Percentiles rank a stretch among this genome's conserved stretches.
Evolutionary conservation across 2,888 invertebrate species (phyloP).

Genomic region (Ophioninae sp.): DNA sequence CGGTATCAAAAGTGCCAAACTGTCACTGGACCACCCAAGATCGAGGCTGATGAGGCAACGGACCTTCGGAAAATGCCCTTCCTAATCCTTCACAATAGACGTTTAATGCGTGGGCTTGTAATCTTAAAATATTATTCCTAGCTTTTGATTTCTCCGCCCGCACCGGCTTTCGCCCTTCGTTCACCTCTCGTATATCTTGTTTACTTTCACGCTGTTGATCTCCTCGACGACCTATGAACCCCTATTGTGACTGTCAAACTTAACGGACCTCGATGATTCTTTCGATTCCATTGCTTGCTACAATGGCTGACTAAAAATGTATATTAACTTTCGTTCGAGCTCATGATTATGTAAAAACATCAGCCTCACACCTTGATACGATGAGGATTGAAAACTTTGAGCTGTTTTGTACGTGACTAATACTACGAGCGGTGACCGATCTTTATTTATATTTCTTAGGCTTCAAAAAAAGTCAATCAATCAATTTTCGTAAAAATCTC

Average conservation of each 20-base stretch:
- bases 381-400: no score
- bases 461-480: no score
- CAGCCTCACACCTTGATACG: no score
- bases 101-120: conserved; percentile 30
- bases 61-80: conserved; percentile 6
- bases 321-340: no score
- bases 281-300: conserved; percentile 25
- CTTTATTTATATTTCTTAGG: no score
- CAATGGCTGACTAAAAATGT: no score
- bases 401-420: no score
- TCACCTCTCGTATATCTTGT: conserved; percentile 30
- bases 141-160: not conserved
- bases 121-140: conserved; percentile 6
- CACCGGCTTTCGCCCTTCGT: not conserved
- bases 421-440: no score
- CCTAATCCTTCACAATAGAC: conserved; percentile 16
- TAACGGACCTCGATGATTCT: conserved; percentile 17
- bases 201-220: conserved; percentile 49
- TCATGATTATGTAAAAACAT: no score
- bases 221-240: conserved; percentile 44
- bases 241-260: conserved; percentile 27
- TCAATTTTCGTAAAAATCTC: no score
- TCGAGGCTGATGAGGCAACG: not conserved
- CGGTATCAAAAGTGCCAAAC: not conserved
- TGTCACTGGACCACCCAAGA: not conserved